Base-by-base conservation (phyloP, 2,113 vertebrate species). In the Gulo gulo region DNA sequence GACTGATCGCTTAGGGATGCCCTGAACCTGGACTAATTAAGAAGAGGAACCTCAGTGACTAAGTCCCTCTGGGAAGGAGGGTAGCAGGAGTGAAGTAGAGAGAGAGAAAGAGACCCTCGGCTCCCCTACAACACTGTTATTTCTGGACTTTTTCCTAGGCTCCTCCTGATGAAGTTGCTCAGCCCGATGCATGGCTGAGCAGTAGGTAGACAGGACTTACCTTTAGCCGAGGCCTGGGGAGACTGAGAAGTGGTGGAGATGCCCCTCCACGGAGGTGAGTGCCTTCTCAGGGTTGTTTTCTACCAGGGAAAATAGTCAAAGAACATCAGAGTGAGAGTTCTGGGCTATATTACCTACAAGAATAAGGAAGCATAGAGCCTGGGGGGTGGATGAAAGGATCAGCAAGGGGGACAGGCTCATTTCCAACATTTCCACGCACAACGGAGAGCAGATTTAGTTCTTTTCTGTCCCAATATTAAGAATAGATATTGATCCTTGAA, bases 21-120 rank as follows among this genome's bases (percentile, higher is more conserved):
- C 50, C 69, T 87, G 45, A 52, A 20, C 36, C 8, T 94, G 63
- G 21, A 34, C 80, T 97, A 88, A 94, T 97, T 97, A 95, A 95
- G n/a, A 95, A 83, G 26, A 61, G 8, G n/a, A 31, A 39, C 52
- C 79, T 97, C 59, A 26, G 78, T 52, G 92, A 84, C n/a, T 65
- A 47, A 91, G 47, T 73, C 11, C 61, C 55, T 42, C 18, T 36
- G 92, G 83, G 92, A 93, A 52, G 20, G 31, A 80, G 10, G 1
- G 7, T 36, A 11, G 15, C 1, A 47, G 11, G 26, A 78, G 6
- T 81, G 42, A 52, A 52, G 11, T 20, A 34, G n/a, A 73, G 16
- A 20, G 45, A 5, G 4, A 6, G 16, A 42, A 36, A 65, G 36
- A 73, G 23, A 13, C 11, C 11, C 11, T 29, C 12, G 23, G 26